A percentile compares a stretch with the other conserved stretches of the same genome.
These are phyloP conservation scores for Petrolisthes cinctipes DNA, from an alignment of 2,888 invertebrate genomes.

Conservation along the genomic window DNA sequence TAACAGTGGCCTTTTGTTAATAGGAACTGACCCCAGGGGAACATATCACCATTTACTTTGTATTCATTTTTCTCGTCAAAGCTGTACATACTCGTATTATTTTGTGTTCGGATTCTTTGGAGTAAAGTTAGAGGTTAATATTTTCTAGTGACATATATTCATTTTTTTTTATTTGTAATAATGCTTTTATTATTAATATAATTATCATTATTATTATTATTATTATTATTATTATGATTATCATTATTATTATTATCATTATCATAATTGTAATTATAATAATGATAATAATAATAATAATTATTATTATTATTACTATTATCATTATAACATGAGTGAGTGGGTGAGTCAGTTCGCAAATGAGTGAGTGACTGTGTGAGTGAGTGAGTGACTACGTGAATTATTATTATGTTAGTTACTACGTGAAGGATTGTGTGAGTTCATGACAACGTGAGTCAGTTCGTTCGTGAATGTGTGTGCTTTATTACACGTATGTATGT, in stretches of 20 bases:
- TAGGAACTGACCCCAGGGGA: no score
- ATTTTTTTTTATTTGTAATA: background rate
- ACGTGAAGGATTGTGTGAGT: background rate
- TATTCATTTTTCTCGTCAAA: no score
- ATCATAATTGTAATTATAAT: background rate
- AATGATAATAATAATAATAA: background rate
- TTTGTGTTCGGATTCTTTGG: no score
- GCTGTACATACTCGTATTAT: no score
- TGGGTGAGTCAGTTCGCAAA: background rate
- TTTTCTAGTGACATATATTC: no score
- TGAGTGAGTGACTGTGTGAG: background rate
- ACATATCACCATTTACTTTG: no score
- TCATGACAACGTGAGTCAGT: background rate
- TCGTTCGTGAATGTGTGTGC: background rate
- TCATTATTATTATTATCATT: conserved; percentile 4
- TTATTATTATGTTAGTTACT: background rate
- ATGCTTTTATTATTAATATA: no score
- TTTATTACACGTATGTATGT: background rate
- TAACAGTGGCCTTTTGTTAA: no score
- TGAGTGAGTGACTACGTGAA: background rate
- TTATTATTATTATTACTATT: conserved; percentile 4
- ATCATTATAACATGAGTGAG: background rate
- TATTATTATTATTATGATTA: no score
- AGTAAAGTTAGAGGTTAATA: no score
- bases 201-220: conserved; percentile 1